A percentile compares a stretch with the other conserved stretches of the same genome.
Conservation (phyloP, 2,797 vertebrate species). For the Syndactyla subalaris region DNA sequence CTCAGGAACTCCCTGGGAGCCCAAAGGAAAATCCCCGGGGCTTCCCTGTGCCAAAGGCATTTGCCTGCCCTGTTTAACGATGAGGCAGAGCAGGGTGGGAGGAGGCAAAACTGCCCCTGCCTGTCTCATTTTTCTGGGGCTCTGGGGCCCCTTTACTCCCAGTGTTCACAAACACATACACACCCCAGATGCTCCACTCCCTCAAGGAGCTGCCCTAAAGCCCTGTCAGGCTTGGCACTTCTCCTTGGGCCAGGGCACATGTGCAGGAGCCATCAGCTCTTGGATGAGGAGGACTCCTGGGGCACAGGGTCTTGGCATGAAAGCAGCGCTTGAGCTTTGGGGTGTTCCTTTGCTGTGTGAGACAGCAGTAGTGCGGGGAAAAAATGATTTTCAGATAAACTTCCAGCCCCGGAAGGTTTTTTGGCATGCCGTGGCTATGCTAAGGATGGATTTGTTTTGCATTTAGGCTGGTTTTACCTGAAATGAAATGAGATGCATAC, state of each 20-base stretch:
- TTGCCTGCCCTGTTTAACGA: background rate
- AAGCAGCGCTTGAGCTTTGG: background rate
- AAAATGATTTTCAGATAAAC: background rate
- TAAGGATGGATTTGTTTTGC: background rate
- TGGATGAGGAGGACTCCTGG: background rate
- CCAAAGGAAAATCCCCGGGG: background rate
- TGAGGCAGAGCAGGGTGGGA: background rate
- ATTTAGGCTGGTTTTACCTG: background rate
- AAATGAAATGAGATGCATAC: background rate
- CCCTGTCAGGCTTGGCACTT: background rate
- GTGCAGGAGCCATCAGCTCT: background rate
- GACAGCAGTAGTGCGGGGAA: background rate
- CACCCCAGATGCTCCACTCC: background rate
- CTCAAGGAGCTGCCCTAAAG: background rate
- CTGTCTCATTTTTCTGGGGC: background rate
- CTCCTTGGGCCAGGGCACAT: background rate
- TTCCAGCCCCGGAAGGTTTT: background rate
- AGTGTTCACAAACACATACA: background rate
- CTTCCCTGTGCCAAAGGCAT: fast-evolving
- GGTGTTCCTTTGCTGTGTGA: background rate
- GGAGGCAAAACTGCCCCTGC: background rate
- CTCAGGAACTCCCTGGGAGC: background rate
- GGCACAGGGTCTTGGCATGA: background rate
- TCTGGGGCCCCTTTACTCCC: fast-evolving
- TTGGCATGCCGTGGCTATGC: background rate